Percentiles rank a stretch among this genome's conserved stretches.
Evolutionary conservation across 2,888 invertebrate genomes (phyloP).

Genomic region (Heliconius sara): DNA sequence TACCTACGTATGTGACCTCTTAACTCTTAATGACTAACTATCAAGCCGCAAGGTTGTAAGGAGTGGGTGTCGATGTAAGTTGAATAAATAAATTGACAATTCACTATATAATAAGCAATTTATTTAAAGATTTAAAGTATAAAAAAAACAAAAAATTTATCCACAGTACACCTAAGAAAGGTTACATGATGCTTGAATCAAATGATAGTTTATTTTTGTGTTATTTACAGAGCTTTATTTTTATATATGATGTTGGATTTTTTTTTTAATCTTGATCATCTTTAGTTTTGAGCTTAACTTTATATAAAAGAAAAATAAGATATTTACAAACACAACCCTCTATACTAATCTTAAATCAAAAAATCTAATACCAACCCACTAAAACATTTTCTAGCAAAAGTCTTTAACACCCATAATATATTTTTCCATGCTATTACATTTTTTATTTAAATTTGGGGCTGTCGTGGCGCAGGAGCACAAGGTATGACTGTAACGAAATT

Average conservation of each 20-base stretch:
- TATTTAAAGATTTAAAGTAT: neutral
- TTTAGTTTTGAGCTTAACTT: neutral
- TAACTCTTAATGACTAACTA: neutral
- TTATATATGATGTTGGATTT: no score
- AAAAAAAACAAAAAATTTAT: neutral
- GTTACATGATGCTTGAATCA: no score
- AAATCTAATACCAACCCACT: no score
- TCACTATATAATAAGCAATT: neutral
- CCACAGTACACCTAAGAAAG: no score
- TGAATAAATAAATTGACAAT: neutral
- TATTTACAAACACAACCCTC: no score
- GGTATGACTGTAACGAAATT: no score
- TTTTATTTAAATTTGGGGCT: no score
- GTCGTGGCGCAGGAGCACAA: no score
- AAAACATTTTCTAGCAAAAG: conserved; percentile 10
- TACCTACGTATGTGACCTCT: neutral
- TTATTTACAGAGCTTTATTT: no score
- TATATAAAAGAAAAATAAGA: neutral
- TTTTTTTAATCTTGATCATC: neutral
- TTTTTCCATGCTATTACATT: no score
- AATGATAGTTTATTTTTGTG: no score
- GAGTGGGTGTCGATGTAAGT: neutral
- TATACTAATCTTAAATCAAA: no score
- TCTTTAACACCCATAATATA: conserved; percentile 16
- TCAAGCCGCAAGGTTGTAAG: neutral